Evolutionary conservation across 2,797 vertebrate genomes (phyloP).

Genomic region (Aeoliscus strigatus): DNA sequence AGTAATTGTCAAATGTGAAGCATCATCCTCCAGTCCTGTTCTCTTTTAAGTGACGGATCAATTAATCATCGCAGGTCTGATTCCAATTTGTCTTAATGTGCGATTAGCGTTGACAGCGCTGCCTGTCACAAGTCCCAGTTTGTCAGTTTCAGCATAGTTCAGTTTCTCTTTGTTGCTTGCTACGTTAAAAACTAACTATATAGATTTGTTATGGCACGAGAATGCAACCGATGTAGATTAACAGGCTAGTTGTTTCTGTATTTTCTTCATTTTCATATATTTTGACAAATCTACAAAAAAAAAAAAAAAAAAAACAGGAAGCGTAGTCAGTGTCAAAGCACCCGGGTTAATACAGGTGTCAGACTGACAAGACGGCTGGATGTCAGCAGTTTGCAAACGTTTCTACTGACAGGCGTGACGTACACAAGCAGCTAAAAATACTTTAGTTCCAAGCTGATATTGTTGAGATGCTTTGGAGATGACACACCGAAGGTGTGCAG

Average conservation of each 20-base stretch:
- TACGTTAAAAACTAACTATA: no score
- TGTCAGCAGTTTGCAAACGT: conserved; percentile 12
- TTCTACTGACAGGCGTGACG: conserved; percentile 1
- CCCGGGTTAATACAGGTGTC: not conserved
- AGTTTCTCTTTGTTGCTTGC: no score
- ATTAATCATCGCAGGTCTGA: not conserved
- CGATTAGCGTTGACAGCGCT: not conserved
- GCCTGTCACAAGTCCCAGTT: not conserved
- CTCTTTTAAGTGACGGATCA: not conserved
- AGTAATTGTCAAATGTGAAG: conserved; percentile 45
- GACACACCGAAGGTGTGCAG: no score
- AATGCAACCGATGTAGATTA: no score
- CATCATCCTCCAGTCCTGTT: conserved; percentile 24
- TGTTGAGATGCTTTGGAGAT: conserved; percentile 13
- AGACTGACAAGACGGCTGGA: not conserved
- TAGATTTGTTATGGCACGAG: no score
- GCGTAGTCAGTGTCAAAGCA: conserved; percentile 2
- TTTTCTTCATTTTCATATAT: no score
- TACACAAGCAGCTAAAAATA: conserved; percentile 15
- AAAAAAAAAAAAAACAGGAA: conserved; percentile 1
- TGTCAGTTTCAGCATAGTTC: not conserved
- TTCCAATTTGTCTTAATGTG: not conserved
- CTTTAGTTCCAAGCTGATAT: conserved; percentile 14
- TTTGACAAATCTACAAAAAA: no score
- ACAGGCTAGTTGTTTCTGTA: no score